phyloP scores from a whole-genome alignment of 2,888 invertebrate genomes.

The Cynaeus angustus region DNA sequence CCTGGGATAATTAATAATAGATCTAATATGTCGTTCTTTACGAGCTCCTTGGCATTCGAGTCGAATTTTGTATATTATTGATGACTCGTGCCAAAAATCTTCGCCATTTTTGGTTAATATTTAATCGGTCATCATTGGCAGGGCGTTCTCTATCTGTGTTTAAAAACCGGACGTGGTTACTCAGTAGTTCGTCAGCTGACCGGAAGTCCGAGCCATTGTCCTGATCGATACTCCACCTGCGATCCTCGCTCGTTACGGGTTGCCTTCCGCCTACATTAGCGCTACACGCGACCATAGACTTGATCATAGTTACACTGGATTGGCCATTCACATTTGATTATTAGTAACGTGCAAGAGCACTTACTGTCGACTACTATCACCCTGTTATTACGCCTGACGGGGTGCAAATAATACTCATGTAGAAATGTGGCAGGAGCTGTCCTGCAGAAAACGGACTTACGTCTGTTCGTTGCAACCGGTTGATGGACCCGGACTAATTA shows the following conservation, averaged over 20 bases:
- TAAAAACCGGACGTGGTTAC: slow-evolving; percentile 55
- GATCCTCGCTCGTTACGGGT: slow-evolving; percentile 55
- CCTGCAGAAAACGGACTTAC: slow-evolving; percentile 24
- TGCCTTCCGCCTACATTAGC: slow-evolving; percentile 49
- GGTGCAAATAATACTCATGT: slow-evolving; percentile 51
- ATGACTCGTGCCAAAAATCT: neutral
- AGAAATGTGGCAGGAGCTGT: slow-evolving; percentile 26
- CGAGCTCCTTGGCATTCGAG: too few relatives aligned
- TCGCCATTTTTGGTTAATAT: neutral
- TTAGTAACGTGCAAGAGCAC: slow-evolving; percentile 47
- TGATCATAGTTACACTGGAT: slow-evolving; percentile 48
- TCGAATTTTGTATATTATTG: neutral
- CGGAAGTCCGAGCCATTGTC: slow-evolving; percentile 65
- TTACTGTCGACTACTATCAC: slow-evolving; percentile 34
- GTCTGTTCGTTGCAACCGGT: neutral
- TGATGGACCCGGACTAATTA: slow-evolving; percentile 28
- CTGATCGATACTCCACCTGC: slow-evolving; percentile 64
- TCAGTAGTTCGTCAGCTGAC: slow-evolving; percentile 62
- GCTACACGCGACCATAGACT: slow-evolving; percentile 49
- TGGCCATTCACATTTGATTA: slow-evolving; percentile 48
- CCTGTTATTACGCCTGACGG: slow-evolving; percentile 52
- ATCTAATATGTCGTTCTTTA: too few relatives aligned
- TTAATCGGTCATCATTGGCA: neutral
- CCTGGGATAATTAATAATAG: too few relatives aligned
- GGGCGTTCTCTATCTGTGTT: slow-evolving; percentile 11